Base-by-base conservation (phyloP, 2,113 vertebrate species). In the Tupaia tana region DNA sequence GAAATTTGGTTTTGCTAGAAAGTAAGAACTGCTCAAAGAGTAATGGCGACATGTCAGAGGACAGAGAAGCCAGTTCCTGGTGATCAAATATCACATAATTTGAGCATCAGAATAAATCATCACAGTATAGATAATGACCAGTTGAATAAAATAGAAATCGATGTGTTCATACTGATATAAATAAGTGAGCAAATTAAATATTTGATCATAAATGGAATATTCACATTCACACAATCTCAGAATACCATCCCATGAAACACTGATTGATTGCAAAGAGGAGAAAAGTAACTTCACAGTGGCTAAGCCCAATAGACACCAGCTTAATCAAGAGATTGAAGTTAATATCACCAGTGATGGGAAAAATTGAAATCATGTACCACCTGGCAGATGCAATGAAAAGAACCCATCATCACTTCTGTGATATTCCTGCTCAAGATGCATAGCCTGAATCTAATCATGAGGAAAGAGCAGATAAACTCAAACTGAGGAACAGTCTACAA, bases 301-400 rank as follows among this genome's bases (percentile, higher is more conserved):
- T 63, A 78, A 90, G 11, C 27, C 52, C 70, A 31, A 52, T 3
- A 52, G 74, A 79, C 24, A 83, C 9, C 24, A 20, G 14, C 4
- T 93, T 89, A 90, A 84, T 90, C 81, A 75, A 84, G 64, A 90
- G 24, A 92, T 59, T 67, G 59, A 66, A 87, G 67, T 74, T 90
- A 63, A 24, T 20, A 80, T 93, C 81, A 31, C 56, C 52, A 80
- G 10, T 20, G 61, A 90, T 66, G 74, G 86, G 58, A 91, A 93
- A 89, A 95, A 79, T 13, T 89, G 27, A 95, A 95, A 95, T 86
- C 29, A 43, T 56, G 87, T 79, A 58, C 61, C 85, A 84, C 10
- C 61, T 94, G 67, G 92, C 24, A 84, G 24, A 52, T 66, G 43
- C 13, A 87, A 14, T 63, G 69, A 56, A 6, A 74, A 77, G 2